Evolutionary conservation across 2,113 vertebrate species (phyloP), one percentile per base, ranked within the genome.

Genomic region (Centropristis striata): DNA sequence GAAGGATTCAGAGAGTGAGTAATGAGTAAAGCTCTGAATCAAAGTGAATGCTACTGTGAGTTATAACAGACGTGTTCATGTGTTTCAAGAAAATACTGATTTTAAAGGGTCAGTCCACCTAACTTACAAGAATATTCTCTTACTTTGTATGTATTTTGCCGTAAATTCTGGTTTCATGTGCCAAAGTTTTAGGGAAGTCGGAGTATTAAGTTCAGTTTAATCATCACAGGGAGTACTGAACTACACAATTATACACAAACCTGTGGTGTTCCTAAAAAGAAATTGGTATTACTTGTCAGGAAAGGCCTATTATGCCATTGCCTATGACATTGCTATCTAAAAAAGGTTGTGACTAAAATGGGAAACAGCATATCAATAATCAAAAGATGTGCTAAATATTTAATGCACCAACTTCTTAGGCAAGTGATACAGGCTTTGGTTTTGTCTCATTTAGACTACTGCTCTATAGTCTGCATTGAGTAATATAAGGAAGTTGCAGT

Each of bases 1-100:
- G 32, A 25, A 41, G 25, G 42, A 58, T 67, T 53, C 61, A 77
- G 32, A 61, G 11, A 46, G 47, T 42, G 9, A 32, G 32, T 32
- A 61, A 32, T 8, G 18, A 47, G 28, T 4, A 28, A 72, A 50
- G 42, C 15, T 54, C 41, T 11, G 8, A 72, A 74, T 0, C 20
- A n/a, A 15, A n/a, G 5, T 5, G n/a, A 13, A 39, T 13, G 58
- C 39, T 18, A 16, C 49, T 59, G 39, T 4, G 2, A 39, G 54
- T 7, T 81, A 42, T 20, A 46, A 67, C 57, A 51, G 42, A 15
- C 47, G 0, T 32, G 13, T 54, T 36, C 9, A 16, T 75, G 2
- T 21, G 47, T 27, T 27, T 18, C 10, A 36, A n/a, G 46, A 27
- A 1, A 46, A 4, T 4, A 53, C 4, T 28, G 51, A 57, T 25